Base-by-base conservation (phyloP, 2,888 invertebrate species). In the Notocelia uddmanniana region DNA sequence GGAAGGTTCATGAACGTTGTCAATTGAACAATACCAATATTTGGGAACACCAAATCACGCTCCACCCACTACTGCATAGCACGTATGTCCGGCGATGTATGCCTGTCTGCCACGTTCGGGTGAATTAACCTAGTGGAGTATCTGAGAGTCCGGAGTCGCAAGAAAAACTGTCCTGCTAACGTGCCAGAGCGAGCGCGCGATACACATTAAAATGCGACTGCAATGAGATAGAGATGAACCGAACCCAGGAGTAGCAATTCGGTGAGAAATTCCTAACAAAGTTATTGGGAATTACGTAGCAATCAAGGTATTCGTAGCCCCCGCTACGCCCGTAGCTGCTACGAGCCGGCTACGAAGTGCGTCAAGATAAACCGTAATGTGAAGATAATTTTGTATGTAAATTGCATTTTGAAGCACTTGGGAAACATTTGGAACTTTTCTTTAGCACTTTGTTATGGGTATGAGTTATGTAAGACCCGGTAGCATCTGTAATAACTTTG, bases 241-340 rank as follows among this genome's bases (percentile, higher is more conserved):
- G n/a, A n/a, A 45, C n/a, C n/a, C n/a, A 45, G n/a, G 5, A 15
- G 5, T 45, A 45, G n/a, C 66, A 67, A 71, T 66, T 60, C 59
- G 59, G 59, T 67, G 71, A 62, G 67, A 68, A 72, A 62, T 62
- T 68, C 55, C 37, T 69, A 75, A 76, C 74, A 63, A 72, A 75
- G 71, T 76, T 76, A 75, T 74, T 63, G 71, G 67, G 74, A 79
- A 78, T 78, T 78, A 80, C 75, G 78, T 74, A 76, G 79, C 79
- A 79, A 79, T 81, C 79, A 78, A 74, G 76, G 74, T 72, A 74
- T 74, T 74, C 60, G 71, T 55, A 50, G 66, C 52, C 73, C 68
- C 69, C 62, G 59, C 41, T 62, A 64, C 70, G 55, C 34, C 15
- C 62, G 69, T 60, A 75, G 68, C 69, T 72, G 66, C 74, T 75